phyloP scores from a whole-genome alignment of 1,140 invertebrate species.

The Sinella curviseta region DNA sequence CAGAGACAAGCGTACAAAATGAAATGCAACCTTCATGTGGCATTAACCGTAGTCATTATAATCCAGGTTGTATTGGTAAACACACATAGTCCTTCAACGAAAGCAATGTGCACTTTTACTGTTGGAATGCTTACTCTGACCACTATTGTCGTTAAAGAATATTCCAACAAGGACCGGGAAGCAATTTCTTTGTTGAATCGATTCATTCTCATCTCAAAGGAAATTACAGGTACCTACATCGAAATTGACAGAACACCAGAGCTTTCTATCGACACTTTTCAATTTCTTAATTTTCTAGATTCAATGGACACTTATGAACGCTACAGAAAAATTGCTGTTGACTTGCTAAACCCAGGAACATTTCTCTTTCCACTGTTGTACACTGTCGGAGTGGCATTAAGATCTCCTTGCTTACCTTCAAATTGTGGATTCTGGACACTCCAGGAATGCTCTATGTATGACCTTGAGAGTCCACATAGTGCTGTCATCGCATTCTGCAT shows the following conservation, averaged over 20 bases:
- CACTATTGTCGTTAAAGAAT: not conserved
- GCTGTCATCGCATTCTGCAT: not conserved
- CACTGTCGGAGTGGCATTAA: not conserved
- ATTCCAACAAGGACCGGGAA: not conserved
- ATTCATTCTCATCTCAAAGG: not conserved
- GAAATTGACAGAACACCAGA: not conserved
- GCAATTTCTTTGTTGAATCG: not conserved
- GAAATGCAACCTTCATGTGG: conserved; percentile 5
- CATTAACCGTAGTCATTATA: not conserved
- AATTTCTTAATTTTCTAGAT: not conserved
- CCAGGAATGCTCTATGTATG: not conserved
- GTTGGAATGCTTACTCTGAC: not conserved
- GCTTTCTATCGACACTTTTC: not conserved
- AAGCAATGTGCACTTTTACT: conserved; percentile 1
- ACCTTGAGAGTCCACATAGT: not conserved
- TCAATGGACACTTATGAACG: not conserved
- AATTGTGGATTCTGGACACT: conserved; percentile 4
- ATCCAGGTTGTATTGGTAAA: not conserved
- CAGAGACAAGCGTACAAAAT: not conserved
- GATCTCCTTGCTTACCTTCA: not conserved
- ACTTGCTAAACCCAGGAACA: not conserved
- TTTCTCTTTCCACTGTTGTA: conserved; percentile 2
- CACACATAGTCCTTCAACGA: not conserved
- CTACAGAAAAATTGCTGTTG: not conserved
- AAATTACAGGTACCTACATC: not conserved